Percentiles rank a stretch among this genome's conserved stretches.
These are phyloP conservation scores for Octonoba sinensis DNA, from an alignment of 2,888 invertebrate genomes.

Conservation along the genomic window DNA sequence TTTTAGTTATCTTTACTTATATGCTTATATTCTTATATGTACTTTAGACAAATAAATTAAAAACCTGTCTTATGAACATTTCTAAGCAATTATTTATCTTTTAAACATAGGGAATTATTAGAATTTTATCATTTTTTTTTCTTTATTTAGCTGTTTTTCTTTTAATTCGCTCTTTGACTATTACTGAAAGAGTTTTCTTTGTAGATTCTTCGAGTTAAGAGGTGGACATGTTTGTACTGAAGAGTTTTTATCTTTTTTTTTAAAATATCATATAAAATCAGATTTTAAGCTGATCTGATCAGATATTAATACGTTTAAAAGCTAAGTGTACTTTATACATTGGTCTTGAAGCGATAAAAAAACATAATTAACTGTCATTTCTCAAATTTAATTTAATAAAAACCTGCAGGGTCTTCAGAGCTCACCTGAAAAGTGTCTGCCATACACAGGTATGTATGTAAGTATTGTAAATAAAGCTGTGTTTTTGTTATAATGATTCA, in stretches of 20 bases:
- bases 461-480: background rate
- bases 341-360: background rate
- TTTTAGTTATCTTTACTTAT: too few relatives aligned
- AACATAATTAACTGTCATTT: background rate
- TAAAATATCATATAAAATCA: background rate
- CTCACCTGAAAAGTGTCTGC: conserved; percentile 16
- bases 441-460: conserved; percentile 43
- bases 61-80: too few relatives aligned
- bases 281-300: background rate
- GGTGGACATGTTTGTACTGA: conserved; percentile 10
- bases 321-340: background rate
- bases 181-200: conserved; percentile 61
- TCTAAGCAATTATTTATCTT: too few relatives aligned
- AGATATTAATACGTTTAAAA: background rate
- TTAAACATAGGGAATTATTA: too few relatives aligned
- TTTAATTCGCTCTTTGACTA: conserved; percentile 1
- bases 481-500: background rate
- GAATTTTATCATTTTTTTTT: too few relatives aligned
- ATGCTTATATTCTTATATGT: too few relatives aligned
- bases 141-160: too few relatives aligned
- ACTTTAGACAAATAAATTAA: too few relatives aligned
- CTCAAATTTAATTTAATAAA: conserved; percentile 30
- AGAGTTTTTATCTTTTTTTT: background rate
- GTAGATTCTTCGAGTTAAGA: conserved; percentile 29
- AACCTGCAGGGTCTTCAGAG: conserved; percentile 43